Evolutionary conservation across 2,888 invertebrate genomes (phyloP).

Genomic region (Xanthorhoe designata): DNA sequence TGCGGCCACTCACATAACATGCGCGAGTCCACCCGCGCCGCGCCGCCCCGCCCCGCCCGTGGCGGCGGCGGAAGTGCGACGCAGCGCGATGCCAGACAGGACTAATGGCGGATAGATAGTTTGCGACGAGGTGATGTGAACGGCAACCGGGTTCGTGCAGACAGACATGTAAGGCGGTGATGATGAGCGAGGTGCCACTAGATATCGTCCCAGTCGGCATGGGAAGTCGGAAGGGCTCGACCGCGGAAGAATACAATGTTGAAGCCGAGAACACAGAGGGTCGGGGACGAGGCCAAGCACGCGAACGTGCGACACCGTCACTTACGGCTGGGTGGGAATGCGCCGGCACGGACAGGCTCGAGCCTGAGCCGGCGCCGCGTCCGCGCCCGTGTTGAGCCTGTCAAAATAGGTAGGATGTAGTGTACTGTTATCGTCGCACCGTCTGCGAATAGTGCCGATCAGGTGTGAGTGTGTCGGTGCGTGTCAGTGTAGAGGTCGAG

Average conservation of each 20-base stretch:
- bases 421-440: constrained; percentile 61
- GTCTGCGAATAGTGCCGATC: constrained; percentile 34
- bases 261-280: constrained; percentile 72
- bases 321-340: constrained; percentile 89
- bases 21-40: constrained; percentile 56
- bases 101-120: constrained; percentile 65
- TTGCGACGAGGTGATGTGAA: constrained; percentile 58
- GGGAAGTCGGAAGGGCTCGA: constrained; percentile 71
- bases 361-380: constrained; percentile 90
- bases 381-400: constrained; percentile 87
- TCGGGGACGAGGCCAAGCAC: constrained; percentile 68
- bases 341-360: constrained; percentile 93
- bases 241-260: constrained; percentile 67
- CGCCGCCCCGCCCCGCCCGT: constrained; percentile 48
- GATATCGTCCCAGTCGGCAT: constrained; percentile 70
- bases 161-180: constrained; percentile 63
- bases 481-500: neutral
- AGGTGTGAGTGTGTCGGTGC: constrained; percentile 8
- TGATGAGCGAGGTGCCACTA: constrained; percentile 65
- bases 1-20: constrained; percentile 56
- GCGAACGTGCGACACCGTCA: constrained; percentile 69
- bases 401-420: constrained; percentile 67
- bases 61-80: constrained; percentile 56
- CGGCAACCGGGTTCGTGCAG: constrained; percentile 75
- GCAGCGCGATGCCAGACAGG: constrained; percentile 55